Evolutionary conservation across 64 coral and sea anemone species (phyloP).

Genomic region (Dendrophyllia cribrosa): DNA sequence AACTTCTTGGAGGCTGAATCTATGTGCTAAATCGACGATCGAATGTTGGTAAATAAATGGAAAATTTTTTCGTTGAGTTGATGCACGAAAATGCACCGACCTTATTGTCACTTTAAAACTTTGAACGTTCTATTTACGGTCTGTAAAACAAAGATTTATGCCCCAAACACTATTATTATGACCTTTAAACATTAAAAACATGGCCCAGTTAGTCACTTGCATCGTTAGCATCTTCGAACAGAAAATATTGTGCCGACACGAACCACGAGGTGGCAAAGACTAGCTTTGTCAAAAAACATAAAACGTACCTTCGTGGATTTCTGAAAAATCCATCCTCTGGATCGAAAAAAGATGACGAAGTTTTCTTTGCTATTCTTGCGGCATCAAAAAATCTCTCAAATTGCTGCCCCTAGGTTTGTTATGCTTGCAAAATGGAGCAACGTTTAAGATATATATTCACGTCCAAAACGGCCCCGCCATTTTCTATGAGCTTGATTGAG

Average conservation of each 20-base stretch:
- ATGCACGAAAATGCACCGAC: too few species aligned
- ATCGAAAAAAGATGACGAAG: not conserved
- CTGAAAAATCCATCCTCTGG: conserved; percentile 72
- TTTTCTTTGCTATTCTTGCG: not conserved
- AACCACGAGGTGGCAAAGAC: conserved; percentile 3
- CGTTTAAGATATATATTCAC: conserved; percentile 1
- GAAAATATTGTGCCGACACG: not conserved
- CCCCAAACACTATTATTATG: not conserved
- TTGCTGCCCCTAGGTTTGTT: not conserved
- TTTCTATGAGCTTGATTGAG: not conserved
- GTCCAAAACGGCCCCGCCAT: conserved; percentile 19
- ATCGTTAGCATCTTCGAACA: not conserved
- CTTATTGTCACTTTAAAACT: too few species aligned
- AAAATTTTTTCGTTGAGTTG: too few species aligned
- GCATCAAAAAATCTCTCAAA: not conserved
- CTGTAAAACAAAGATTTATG: too few species aligned
- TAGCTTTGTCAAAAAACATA: not conserved
- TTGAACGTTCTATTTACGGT: too few species aligned
- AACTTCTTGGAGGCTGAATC: not conserved
- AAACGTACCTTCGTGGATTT: conserved; percentile 75
- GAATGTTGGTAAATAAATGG: too few species aligned
- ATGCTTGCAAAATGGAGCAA: not conserved
- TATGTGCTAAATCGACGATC: too few species aligned
- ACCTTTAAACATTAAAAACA: not conserved
- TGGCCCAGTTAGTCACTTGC: not conserved